Base-by-base conservation (phyloP, 1,140 invertebrate genomes). In the Saccostrea cuccullata region DNA sequence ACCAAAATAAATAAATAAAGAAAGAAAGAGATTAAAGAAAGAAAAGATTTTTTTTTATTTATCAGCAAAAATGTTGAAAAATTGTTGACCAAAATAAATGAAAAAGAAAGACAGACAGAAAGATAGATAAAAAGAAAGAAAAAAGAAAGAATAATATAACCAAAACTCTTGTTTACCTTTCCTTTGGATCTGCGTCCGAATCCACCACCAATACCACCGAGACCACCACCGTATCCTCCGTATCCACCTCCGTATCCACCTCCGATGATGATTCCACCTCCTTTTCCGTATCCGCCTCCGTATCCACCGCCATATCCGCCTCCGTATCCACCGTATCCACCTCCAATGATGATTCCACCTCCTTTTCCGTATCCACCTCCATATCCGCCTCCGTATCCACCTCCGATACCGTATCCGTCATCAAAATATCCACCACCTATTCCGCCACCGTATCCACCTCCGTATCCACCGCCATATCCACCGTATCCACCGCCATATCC, bases 401-500 rank as follows among this genome's bases (percentile, higher is more conserved):
- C 47, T 6, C 58, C 58, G 15, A 15, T 6, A 17, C 30, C 30
- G 30, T 36, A 36, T 36, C 58, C 58, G 12, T 20, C 58, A 4
- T 20, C 58, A 60, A 13, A 13, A 15, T 60, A 60, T 60, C 58
- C 58, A 20, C 67, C 67, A 4, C 67, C 67, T 13, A 26, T 26
- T 73, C 67, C 67, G 26, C 67, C 67, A 70, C 67, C 67, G 2
- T 36, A 36, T 36, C 30, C 30, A 36, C 30, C 30, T n/a, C 67
- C 67, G 26, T 70, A 70, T 26, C 67, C 64, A 9, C n/a, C 17
- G 12, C 26, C n/a, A 26, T 23, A n/a, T 6, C 67, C 67, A 30
- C 67, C 67, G 23, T 73, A 36, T 73, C 67, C 67, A 23, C 67
- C 67, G n/a, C 67, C 67, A 73, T 70, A 70, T 70, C 67, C 67